A percentile compares a stretch with the other conserved stretches of the same genome.
These are phyloP conservation scores for Sebastes taczanowskii DNA, from an alignment of 2,797 vertebrate species.

Conservation along the genomic window DNA sequence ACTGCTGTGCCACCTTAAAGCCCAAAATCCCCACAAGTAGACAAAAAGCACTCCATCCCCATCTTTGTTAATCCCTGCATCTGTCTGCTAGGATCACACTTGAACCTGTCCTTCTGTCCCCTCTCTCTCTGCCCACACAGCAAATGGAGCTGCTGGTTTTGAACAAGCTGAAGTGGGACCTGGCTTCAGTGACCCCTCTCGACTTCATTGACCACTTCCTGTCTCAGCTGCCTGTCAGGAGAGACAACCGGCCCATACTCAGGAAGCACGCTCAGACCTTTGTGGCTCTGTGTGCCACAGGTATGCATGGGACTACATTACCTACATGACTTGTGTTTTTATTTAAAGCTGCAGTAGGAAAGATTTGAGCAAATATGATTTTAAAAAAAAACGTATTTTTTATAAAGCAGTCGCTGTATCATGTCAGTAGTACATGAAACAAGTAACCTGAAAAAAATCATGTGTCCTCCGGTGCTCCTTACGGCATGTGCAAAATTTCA, in stretches of 20 bases:
- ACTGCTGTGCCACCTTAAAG: not conserved
- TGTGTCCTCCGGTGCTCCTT: too few species aligned
- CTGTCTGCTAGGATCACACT: conserved; percentile 4
- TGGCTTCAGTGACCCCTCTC: conserved; percentile 92
- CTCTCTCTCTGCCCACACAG: conserved; percentile 68
- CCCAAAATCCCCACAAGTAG: not conserved
- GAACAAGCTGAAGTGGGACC: conserved; percentile 96
- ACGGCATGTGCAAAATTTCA: too few species aligned
- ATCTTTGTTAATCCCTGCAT: conserved; percentile 13
- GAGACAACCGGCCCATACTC: conserved; percentile 88
- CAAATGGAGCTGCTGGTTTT: conserved; percentile 94
- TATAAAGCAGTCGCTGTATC: too few species aligned
- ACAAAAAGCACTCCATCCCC: not conserved
- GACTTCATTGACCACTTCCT: conserved; percentile 97
- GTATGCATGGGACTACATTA: conserved; percentile 72
- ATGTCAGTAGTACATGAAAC: too few species aligned
- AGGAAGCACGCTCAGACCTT: conserved; percentile 96
- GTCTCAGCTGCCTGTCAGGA: conserved; percentile 88
- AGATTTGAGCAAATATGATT: too few species aligned
- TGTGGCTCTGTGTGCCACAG: conserved; percentile 95
- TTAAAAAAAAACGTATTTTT: too few species aligned
- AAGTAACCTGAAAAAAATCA: too few species aligned
- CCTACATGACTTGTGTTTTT: not conserved
- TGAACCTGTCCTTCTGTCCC: conserved; percentile 23
- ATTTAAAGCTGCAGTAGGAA: too few species aligned